Conservation (phyloP, 1,140 invertebrate species). For the Sarcophaga bullata region DNA sequence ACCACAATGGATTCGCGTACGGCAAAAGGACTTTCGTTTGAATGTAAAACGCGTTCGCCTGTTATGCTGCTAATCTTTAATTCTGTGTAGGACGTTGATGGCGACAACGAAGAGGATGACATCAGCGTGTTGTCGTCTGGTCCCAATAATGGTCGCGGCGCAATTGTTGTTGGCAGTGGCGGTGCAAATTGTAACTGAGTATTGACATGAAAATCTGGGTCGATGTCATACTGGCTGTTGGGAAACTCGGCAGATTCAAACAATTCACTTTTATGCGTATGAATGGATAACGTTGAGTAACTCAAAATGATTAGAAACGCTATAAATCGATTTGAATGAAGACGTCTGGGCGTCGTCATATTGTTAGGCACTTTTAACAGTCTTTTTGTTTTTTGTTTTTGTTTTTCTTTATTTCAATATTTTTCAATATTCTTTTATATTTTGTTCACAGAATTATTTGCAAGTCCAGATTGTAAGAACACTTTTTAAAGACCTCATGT, state of each 20-base stretch:
- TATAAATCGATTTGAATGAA: neutral
- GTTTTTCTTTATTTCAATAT: neutral
- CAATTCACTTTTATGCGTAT: slow-evolving; percentile 32
- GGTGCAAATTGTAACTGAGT: slow-evolving; percentile 41
- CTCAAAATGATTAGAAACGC: neutral
- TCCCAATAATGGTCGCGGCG: slow-evolving; percentile 51
- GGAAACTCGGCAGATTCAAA: slow-evolving; percentile 29
- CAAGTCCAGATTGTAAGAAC: slow-evolving; percentile 16
- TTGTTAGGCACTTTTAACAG: neutral
- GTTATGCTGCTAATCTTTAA: slow-evolving; percentile 67
- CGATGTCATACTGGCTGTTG: slow-evolving; percentile 33
- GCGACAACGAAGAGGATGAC: slow-evolving; percentile 44
- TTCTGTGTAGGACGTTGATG: slow-evolving; percentile 53
- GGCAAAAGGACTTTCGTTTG: slow-evolving; percentile 78
- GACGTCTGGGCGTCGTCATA: slow-evolving; percentile 14
- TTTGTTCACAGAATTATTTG: neutral
- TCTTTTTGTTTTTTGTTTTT: slow-evolving; percentile 1
- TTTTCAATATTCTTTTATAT: neutral
- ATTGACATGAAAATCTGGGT: slow-evolving; percentile 29
- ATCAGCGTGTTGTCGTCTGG: slow-evolving; percentile 51
- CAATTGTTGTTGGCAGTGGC: slow-evolving; percentile 47
- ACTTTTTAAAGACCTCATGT: slow-evolving; percentile 33
- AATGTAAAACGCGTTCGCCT: slow-evolving; percentile 67
- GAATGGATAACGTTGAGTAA: neutral
- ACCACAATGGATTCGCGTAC: slow-evolving; percentile 84